Evolutionary conservation across 2,888 invertebrate species (phyloP).

Genomic region (Pedicia rivosa): DNA sequence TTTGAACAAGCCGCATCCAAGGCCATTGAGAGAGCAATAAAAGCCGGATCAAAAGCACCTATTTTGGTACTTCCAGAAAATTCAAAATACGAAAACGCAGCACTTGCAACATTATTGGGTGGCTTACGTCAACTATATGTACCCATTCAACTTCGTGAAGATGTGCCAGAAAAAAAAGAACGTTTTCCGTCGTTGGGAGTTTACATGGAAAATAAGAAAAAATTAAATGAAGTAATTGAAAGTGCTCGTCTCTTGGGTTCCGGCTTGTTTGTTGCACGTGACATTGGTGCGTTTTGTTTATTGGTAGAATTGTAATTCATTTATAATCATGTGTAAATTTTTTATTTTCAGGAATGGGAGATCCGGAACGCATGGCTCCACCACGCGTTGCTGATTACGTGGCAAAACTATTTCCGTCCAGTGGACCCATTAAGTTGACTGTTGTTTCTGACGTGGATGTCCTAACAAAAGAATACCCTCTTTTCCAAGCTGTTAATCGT

Average conservation of each 20-base stretch:
- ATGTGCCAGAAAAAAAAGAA: constrained; percentile 40
- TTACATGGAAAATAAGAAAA: constrained; percentile 36
- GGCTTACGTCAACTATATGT: constrained; percentile 78
- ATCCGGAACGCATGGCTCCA: constrained; percentile 86
- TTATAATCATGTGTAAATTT: no score
- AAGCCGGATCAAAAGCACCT: constrained; percentile 42
- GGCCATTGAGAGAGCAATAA: constrained; percentile 44
- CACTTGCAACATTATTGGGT: constrained; percentile 67
- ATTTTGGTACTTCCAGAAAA: constrained; percentile 50
- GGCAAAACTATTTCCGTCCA: constrained; percentile 38
- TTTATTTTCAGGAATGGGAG: no score
- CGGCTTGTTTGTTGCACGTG: constrained; percentile 52
- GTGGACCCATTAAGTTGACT: constrained; percentile 42
- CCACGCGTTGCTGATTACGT: constrained; percentile 61
- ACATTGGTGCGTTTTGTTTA: constrained; percentile 39
- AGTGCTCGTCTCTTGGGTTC: constrained; percentile 51
- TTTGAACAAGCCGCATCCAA: constrained; percentile 60
- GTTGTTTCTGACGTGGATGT: constrained; percentile 41
- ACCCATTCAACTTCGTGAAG: constrained; percentile 68
- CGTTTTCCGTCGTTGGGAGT: constrained; percentile 45
- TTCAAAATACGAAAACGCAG: constrained; percentile 52
- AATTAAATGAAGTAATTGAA: constrained; percentile 36
- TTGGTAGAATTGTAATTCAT: no score
- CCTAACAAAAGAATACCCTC: constrained; percentile 62
- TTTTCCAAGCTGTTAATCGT: constrained; percentile 65